Base-by-base conservation (phyloP, 37 sponge, comb jelly and placozoan species). In the Chondrosia reniformis region DNA sequence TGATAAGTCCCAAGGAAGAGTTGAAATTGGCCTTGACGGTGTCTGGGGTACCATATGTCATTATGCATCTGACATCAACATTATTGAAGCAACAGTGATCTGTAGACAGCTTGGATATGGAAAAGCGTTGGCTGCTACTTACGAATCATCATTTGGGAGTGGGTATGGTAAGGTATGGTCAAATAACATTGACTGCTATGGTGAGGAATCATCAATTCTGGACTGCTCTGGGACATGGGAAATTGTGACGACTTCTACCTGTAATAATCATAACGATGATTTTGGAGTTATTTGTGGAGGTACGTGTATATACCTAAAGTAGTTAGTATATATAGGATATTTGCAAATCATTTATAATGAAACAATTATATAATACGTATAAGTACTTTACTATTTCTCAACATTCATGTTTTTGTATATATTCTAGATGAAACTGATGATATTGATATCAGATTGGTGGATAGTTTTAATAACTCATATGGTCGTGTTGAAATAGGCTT, bases 31-130 rank as follows among this genome's bases (percentile, higher is more conserved):
- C 33, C 46, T 41, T 43, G n/a, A 34, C 28, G 67, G 67, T 3
- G 40, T 33, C 28, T 83, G 84, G 84, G 77, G 63, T 17, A 76
- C 78, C 7, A 33, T 83, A 2, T 83, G 84, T 59, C 78, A 33
- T 34, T 17, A 52, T 24, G 19, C 13, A 2, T 83, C 62, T 59
- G 77, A 58, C 61, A 45, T 44, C 37, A 19, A 66, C 24, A n/a
- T n/a, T n/a, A n/a, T n/a, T n/a, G 84, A 78, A 30, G 77, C 77
- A 13, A 33, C n/a, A 62, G 84, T 83, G 4, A 63, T 77, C n/a
- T 83, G 84, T 81, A 41, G 77, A 8, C 84, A 81, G 56, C 64
- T 83, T 5, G 84, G 84, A 17, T 83, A 83, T 45, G 61, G 28
- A 6, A 59, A 59, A 30, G 61, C 61, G 6, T 59, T 59, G 22